Conservation (phyloP, 2,113 vertebrate genomes). For the Vidua macroura region DNA sequence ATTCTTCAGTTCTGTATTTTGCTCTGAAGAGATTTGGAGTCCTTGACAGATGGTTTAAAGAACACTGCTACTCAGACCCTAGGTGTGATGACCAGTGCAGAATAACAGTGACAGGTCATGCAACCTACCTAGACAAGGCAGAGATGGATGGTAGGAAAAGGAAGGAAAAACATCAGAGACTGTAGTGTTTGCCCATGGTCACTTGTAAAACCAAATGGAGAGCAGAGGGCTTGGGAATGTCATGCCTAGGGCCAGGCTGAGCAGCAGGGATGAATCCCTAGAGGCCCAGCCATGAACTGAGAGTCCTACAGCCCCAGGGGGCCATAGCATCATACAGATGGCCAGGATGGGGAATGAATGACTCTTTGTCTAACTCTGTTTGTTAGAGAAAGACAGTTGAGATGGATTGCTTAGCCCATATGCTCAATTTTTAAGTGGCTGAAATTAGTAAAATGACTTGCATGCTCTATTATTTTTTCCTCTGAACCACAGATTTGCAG, state of each 20-base stretch:
- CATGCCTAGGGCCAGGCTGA: background rate
- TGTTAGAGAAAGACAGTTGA: background rate
- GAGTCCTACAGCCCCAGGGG: background rate
- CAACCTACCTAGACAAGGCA: background rate
- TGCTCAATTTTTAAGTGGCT: background rate
- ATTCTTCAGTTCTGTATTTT: background rate
- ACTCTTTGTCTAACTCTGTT: background rate
- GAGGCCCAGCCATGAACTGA: background rate
- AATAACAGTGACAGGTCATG: background rate
- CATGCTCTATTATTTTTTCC: background rate
- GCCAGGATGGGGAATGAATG: background rate
- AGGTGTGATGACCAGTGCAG: background rate
- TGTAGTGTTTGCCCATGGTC: background rate
- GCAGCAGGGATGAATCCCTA: background rate
- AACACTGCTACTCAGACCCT: background rate
- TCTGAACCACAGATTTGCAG: background rate
- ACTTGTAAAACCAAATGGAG: background rate
- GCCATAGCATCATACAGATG: background rate
- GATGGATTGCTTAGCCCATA: background rate
- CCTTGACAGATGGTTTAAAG: background rate
- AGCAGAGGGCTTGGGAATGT: background rate
- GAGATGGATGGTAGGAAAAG: background rate
- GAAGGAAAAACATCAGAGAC: background rate
- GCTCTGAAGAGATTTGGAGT: background rate
- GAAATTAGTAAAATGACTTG: background rate